Percentiles rank a stretch among this genome's conserved stretches.
These are phyloP conservation scores for Aurelia aurita complex sp. Pacific DNA, from an alignment of 30 jellyfish, hydroid and myxozoan genomes.

Conservation along the genomic window DNA sequence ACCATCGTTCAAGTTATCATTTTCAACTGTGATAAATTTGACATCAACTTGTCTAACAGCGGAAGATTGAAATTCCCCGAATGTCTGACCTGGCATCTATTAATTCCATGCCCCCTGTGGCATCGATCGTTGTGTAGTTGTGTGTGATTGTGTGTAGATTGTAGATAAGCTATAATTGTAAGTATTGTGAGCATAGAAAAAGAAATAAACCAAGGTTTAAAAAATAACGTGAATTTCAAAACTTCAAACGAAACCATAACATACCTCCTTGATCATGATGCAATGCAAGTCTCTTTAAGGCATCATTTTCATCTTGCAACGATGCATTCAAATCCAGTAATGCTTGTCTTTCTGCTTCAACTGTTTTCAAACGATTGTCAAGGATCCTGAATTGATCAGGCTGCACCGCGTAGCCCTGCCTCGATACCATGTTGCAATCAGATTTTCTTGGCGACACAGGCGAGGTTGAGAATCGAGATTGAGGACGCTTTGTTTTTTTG, in stretches of 20 bases:
- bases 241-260: too few species aligned
- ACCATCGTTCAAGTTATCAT: slow-evolving; percentile 54
- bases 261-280: slow-evolving; percentile 44
- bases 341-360: slow-evolving; percentile 71
- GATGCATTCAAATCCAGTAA: slow-evolving; percentile 62
- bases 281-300: slow-evolving; percentile 50
- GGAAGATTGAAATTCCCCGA: slow-evolving; percentile 10
- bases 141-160: too few species aligned
- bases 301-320: slow-evolving; percentile 64
- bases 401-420: slow-evolving; percentile 5
- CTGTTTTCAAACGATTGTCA: slow-evolving; percentile 38
- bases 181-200: too few species aligned
- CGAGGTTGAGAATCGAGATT: slow-evolving; percentile 15
- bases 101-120: too few species aligned
- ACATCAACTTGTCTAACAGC: slow-evolving; percentile 67
- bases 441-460: slow-evolving; percentile 33
- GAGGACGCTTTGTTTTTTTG: slow-evolving; percentile 1
- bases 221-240: too few species aligned
- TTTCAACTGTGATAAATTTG: slow-evolving; percentile 59
- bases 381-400: slow-evolving; percentile 41
- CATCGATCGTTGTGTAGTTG: too few species aligned
- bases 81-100: too few species aligned
- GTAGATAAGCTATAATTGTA: too few species aligned
- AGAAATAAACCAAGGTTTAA: too few species aligned
- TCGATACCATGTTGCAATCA: not conserved